Base-by-base conservation (phyloP, 2,888 invertebrate species). In the Heliconius sara region DNA sequence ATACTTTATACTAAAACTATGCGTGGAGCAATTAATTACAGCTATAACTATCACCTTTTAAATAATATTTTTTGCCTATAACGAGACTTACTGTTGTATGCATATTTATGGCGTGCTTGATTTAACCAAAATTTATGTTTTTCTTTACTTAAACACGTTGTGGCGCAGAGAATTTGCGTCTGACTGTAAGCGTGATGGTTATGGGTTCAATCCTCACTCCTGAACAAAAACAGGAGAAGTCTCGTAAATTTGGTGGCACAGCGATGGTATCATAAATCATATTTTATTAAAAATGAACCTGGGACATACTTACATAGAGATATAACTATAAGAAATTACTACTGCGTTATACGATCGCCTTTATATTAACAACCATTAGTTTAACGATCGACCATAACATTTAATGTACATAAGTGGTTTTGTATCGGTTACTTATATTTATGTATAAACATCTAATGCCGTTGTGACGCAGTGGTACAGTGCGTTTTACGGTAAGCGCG, bases 371-470 rank as follows among this genome's bases (percentile, higher is more conserved):
- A n/a, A 34, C 34, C 60, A 73, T 73, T 60, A 19, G n/a, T 60
- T 73, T 73, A 73, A 73, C 73, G 73, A 73, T 25, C 57, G 72
- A 73, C 60, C 39, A 73, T 73, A 73, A 73, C 34, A 39, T 60
- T 60, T 73, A 73, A 60, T 60, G 73, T n/a, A 39, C 39, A 60
- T 60, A 70, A 70, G 25, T 25, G 43, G 57, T 60, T 73, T 73
- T 73, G 57, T 60, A 57, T 39, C 39, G 60, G 60, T 39, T 34
- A 73, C 34, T 16, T 57, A 73, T 60, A 60, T 60, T 60, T 60
- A 34, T 73, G n/a, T 73, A 47, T 43, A 70, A 16, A n/a, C 47
- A 1, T 47, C 47, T 47, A 47, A 73, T n/a, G 9, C n/a, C n/a
- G 3, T 60, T 4, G 60, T 60, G 60, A n/a, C n/a, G 60, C 2